Evolutionary conservation across 2,113 vertebrate genomes (phyloP), one percentile per base, ranked within the genome.

Genomic region (Willisornis vidua): DNA sequence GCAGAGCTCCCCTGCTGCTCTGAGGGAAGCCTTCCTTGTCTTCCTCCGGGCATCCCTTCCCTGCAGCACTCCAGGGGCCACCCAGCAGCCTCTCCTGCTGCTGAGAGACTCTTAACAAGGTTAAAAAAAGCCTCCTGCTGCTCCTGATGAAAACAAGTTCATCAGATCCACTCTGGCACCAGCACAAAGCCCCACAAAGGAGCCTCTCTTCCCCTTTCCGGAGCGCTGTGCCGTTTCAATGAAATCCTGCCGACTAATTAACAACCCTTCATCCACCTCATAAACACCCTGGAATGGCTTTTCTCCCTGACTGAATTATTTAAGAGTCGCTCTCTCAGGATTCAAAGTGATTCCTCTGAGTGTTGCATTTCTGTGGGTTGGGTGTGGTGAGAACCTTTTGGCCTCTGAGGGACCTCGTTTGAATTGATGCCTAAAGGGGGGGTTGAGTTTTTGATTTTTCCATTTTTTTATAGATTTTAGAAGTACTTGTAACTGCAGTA

Each of bases 211-310:
- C 23, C 58, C n/a, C 57, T 49, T 95, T 80, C 76, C 1, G 4
- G 90, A 84, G 82, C 16, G 26, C 45, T 0, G 0, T 62, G 85
- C 7, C 5, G 4, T 59, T 51, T 48, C 84, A 92, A 96, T 88
- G 85, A 90, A 83, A 87, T 71, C 70, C 43, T 75, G 65, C 48
- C 6, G 14, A 39, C 76, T 96, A 90, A 96, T 96, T 96, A 92
- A 96, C 94, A 96, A 49, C 65, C 68, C 68, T 95, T 95, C 94
- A 90, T 95, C 79, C 92, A 62, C 84, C 79, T 96, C 85, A 90
- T 84, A 93, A 96, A 93, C 79, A 90, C 48, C 90, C 75, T 72
- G 76, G 65, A 86, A 84, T 71, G 3, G 0, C 49, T 35, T 94
- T 73, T 85, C 59, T 92, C 54, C 9, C 55, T 59, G 74, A 35